phyloP scores from a whole-genome alignment of 2,113 vertebrate species.

The Echinops telfairi region DNA sequence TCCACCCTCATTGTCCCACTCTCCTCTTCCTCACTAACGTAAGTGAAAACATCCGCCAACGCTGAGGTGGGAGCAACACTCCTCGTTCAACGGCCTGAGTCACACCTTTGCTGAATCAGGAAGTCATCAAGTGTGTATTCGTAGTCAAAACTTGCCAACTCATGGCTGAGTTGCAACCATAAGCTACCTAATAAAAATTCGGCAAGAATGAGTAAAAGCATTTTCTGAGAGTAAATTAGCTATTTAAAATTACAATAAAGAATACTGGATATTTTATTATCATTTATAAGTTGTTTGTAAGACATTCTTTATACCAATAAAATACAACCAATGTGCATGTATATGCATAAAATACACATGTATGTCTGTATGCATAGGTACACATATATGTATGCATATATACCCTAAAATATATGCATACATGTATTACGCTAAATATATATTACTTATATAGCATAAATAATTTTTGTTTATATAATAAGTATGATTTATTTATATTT shows the following conservation, averaged over 20 bases:
- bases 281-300: conserved; percentile 6
- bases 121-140: not conserved
- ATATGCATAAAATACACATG: not conserved
- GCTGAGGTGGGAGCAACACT: not conserved
- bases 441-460: no score
- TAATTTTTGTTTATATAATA: no score
- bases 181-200: not conserved
- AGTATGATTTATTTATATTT: no score
- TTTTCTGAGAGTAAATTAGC: not conserved
- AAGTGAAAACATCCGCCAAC: not conserved
- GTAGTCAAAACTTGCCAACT: conserved; percentile 3
- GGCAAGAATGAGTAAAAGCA: not conserved
- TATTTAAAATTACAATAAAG: not conserved
- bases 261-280: not conserved
- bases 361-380: not conserved
- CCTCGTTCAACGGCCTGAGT: not conserved
- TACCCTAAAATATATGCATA: no score
- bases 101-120: not conserved
- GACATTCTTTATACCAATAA: not conserved
- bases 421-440: no score
- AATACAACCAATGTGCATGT: not conserved
- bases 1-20: not conserved
- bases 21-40: conserved; percentile 6
- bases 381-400: not conserved
- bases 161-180: not conserved